phyloP scores from a whole-genome alignment of 2,797 vertebrate genomes.

The Euthynnus affinis region DNA sequence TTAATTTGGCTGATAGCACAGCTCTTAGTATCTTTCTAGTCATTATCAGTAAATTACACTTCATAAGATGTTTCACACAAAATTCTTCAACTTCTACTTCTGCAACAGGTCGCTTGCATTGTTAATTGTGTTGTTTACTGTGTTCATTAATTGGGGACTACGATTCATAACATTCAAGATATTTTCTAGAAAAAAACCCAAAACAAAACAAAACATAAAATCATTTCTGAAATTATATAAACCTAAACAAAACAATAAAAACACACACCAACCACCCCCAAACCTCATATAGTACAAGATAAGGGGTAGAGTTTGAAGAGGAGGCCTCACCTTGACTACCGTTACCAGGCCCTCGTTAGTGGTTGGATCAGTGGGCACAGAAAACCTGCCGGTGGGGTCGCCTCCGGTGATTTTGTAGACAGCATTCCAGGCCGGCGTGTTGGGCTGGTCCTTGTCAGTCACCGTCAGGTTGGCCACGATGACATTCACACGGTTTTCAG shows the following conservation, averaged over 20 bases:
- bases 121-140: not conserved
- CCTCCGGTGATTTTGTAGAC: slow-evolving; percentile 93
- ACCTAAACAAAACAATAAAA: not conserved
- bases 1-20: slow-evolving; percentile 9
- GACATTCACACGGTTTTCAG: slow-evolving; percentile 94
- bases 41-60: too few species aligned
- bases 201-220: not conserved
- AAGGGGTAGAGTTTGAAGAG: slow-evolving; percentile 31
- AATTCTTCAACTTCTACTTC: not conserved
- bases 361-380: slow-evolving; percentile 93
- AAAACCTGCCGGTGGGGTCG: slow-evolving; percentile 92
- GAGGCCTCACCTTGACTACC: slow-evolving; percentile 92
- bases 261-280: not conserved
- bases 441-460: slow-evolving; percentile 96
- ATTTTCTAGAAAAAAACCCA: not conserved
- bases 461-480: slow-evolving; percentile 95
- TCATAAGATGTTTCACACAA: not conserved
- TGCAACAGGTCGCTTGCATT: not conserved
- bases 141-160: not conserved
- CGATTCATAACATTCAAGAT: not conserved
- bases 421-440: slow-evolving; percentile 93
- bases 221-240: not conserved
- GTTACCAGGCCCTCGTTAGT: slow-evolving; percentile 97
- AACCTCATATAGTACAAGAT: slow-evolving; percentile 2
- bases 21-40: not conserved